These are phyloP conservation scores for Raja brachyura DNA, from an alignment of 2,113 vertebrate species.

Conservation along the genomic window DNA sequence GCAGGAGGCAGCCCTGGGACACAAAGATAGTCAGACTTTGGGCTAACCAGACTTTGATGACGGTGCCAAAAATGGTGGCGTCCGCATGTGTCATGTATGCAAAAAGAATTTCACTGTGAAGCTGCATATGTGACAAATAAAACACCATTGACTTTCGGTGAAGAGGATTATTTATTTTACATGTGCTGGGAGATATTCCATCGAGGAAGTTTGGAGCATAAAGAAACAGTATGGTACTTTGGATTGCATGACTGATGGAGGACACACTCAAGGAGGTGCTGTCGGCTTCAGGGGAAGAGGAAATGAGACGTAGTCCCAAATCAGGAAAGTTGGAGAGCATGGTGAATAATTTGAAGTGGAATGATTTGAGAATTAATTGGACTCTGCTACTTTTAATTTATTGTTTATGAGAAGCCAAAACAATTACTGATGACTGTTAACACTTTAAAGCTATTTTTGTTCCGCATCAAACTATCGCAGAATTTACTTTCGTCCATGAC, in stretches of 20 bases:
- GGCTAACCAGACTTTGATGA: too few species aligned
- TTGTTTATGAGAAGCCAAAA: neutral
- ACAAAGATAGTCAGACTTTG: too few species aligned
- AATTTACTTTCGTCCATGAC: neutral
- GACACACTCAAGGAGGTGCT: neutral
- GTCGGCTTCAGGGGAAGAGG: too few species aligned
- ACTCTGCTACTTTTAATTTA: neutral
- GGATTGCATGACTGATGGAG: neutral
- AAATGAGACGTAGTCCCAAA: neutral
- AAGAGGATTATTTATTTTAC: neutral
- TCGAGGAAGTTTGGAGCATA: neutral
- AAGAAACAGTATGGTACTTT: neutral
- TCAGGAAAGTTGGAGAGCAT: neutral
- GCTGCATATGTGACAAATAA: too few species aligned
- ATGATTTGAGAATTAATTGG: neutral
- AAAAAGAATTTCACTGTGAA: too few species aligned
- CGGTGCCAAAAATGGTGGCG: too few species aligned
- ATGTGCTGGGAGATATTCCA: neutral
- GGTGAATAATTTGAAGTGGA: neutral
- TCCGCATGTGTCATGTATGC: too few species aligned
- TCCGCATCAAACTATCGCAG: neutral
- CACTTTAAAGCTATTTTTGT: slow-evolving; percentile 2
- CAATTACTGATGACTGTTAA: neutral
- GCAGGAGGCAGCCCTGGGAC: too few species aligned
- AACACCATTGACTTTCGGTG: neutral